Percentiles rank a stretch among this genome's conserved stretches.
phyloP scores from a whole-genome alignment of 2,113 vertebrate genomes.

The Candoia aspera region DNA sequence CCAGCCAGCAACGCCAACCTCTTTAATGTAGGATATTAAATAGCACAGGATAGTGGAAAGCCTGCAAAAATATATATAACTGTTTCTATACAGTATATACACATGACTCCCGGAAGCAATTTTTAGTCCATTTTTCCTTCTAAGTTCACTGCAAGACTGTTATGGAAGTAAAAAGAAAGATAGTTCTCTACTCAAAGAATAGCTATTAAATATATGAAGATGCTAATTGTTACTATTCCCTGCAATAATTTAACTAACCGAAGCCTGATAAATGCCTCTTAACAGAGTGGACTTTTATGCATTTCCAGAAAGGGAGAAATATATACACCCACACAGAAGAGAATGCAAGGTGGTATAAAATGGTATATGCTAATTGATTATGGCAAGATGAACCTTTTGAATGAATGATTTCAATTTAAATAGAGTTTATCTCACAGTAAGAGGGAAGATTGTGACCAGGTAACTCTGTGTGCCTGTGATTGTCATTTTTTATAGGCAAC shows the following conservation, averaged over 20 bases:
- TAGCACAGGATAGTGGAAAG: slow-evolving; percentile 61
- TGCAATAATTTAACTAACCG: slow-evolving; percentile 1
- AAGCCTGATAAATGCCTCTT: slow-evolving; percentile 51
- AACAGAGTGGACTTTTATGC: not conserved
- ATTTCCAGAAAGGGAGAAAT: not conserved
- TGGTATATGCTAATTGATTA: not conserved
- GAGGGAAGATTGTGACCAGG: not conserved
- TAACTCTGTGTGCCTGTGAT: not conserved
- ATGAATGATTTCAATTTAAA: not conserved
- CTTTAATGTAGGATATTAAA: slow-evolving; percentile 74
- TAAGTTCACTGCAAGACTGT: not conserved
- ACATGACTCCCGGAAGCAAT: slow-evolving; percentile 37
- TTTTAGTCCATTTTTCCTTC: slow-evolving; percentile 49
- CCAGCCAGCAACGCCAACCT: slow-evolving; percentile 40
- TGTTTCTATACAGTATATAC: too few species aligned
- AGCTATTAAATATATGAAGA: slow-evolving; percentile 57
- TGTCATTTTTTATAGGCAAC: not conserved
- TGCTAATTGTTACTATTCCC: not conserved
- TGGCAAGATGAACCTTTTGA: not conserved
- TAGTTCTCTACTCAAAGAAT: slow-evolving; percentile 59
- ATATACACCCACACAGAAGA: not conserved
- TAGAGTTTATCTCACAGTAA: not conserved
- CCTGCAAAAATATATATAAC: not conserved
- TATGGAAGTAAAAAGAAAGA: slow-evolving; percentile 33
- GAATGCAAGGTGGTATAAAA: not conserved